A percentile compares a stretch with the other conserved stretches of the same genome.
These are phyloP conservation scores for Himantopus leucocephalus DNA, from an alignment of 2,113 vertebrate genomes.

Conservation along the genomic window DNA sequence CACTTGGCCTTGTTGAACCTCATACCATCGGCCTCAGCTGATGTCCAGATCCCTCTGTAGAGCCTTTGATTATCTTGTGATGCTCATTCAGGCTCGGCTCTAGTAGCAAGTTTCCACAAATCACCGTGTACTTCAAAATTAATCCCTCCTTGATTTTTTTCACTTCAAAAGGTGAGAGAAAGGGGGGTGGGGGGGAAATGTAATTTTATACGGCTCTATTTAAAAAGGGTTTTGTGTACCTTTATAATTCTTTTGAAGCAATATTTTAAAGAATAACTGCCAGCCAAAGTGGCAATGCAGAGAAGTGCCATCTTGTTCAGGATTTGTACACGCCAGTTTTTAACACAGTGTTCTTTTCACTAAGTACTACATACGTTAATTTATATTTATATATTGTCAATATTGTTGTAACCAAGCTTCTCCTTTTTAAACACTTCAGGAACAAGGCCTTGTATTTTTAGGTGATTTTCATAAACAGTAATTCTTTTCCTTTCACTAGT, in stretches of 20 bases:
- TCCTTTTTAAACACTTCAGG: conserved; percentile 67
- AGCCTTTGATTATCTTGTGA: background rate
- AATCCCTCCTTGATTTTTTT: background rate
- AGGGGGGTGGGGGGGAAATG: background rate
- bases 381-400: conserved; percentile 71
- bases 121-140: background rate
- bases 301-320: conserved; percentile 52
- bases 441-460: conserved; percentile 82
- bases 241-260: conserved; percentile 65
- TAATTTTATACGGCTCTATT: conserved; percentile 27
- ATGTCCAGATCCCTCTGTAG: background rate
- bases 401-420: conserved; percentile 70
- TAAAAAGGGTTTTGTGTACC: conserved; percentile 38
- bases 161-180: background rate
- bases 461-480: conserved; percentile 76
- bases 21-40: background rate
- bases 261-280: conserved; percentile 68
- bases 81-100: background rate
- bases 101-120: background rate
- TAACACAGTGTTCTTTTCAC: conserved; percentile 68
- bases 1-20: background rate
- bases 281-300: conserved; percentile 56
- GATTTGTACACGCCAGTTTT: conserved; percentile 66
- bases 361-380: conserved; percentile 60
- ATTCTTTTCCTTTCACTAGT: conserved; percentile 83